Conservation (phyloP, 1,140 invertebrate genomes). For the Colletes gigas region DNA sequence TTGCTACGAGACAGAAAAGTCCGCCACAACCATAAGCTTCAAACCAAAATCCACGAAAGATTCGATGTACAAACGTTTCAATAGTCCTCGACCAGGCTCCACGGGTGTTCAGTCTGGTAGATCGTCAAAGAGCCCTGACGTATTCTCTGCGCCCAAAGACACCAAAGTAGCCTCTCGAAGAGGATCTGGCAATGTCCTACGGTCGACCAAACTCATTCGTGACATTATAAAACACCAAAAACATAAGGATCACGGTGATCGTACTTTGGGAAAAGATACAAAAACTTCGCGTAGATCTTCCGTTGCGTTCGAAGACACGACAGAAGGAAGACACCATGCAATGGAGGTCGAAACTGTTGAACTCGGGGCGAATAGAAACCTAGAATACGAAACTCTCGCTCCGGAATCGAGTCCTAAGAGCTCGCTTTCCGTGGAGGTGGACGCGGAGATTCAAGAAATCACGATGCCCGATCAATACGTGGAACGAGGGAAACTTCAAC, state of each 20-base stretch:
- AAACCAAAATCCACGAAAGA: not conserved
- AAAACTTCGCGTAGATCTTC: not conserved
- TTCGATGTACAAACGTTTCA: not conserved
- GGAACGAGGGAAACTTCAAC: not conserved
- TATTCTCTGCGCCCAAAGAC: not conserved
- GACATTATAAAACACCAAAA: slow-evolving; percentile 39
- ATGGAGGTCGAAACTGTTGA: not conserved
- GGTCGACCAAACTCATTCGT: slow-evolving; percentile 46
- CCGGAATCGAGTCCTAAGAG: slow-evolving; percentile 22
- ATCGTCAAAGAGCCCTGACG: slow-evolving; percentile 29
- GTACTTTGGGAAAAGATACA: not conserved
- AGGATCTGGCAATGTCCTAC: slow-evolving; percentile 23
- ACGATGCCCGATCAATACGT: slow-evolving; percentile 48
- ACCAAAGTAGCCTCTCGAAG: not conserved
- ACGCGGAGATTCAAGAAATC: slow-evolving; percentile 48
- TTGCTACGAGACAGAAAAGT: not conserved
- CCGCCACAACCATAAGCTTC: not conserved
- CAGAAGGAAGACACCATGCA: not conserved
- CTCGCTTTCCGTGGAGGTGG: slow-evolving; percentile 33
- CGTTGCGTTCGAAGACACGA: too few species aligned
- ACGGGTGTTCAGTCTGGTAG: not conserved
- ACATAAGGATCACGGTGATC: not conserved
- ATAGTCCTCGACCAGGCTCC: not conserved
- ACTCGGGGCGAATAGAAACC: not conserved
- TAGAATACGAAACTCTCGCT: not conserved